phyloP scores from a whole-genome alignment of 53 echinoderm and acorn worm species.

The Pentamera pediparva region DNA sequence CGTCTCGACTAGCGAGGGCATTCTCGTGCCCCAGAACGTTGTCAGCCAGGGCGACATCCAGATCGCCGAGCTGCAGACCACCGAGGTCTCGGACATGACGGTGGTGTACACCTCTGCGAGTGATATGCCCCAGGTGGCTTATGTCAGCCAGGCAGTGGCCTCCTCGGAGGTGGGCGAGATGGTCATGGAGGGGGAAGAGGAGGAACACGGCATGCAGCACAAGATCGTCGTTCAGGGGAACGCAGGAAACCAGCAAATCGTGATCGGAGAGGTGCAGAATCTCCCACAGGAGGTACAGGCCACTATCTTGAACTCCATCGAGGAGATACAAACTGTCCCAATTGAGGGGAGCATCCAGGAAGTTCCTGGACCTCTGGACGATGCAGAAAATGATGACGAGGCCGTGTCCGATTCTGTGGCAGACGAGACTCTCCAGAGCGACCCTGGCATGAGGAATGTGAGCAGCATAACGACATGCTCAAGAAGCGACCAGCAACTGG shows the following conservation, averaged over 20 bases:
- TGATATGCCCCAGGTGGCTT: constrained; percentile 1
- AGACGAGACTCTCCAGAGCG: not conserved
- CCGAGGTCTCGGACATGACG: constrained; percentile 1
- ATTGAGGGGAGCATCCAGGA: constrained; percentile 1
- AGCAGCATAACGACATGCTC: constrained; percentile 22
- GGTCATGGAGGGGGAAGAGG: not conserved
- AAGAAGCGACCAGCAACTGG: constrained; percentile 15
- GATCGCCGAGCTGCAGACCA: constrained; percentile 20
- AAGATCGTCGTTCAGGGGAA: constrained; percentile 22
- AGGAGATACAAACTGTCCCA: constrained; percentile 10
- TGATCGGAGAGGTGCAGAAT: constrained; percentile 25
- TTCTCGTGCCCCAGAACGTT: constrained; percentile 11
- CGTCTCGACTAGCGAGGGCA: constrained; percentile 14
- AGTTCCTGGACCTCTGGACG: not conserved
- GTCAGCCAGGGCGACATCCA: constrained; percentile 16
- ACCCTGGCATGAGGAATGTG: not conserved
- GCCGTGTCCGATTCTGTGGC: not conserved
- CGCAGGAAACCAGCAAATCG: constrained; percentile 3
- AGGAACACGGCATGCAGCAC: not conserved
- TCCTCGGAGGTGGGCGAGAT: not conserved
- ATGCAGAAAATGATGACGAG: not conserved
- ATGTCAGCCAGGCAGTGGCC: constrained; percentile 7
- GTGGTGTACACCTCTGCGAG: constrained; percentile 17
- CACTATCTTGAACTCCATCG: constrained; percentile 23
- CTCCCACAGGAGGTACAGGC: constrained; percentile 32